A percentile compares a stretch with the other conserved stretches of the same genome.
phyloP scores from a whole-genome alignment of 2,113 vertebrate species.

The Sinocyclocheilus rhinocerous region DNA sequence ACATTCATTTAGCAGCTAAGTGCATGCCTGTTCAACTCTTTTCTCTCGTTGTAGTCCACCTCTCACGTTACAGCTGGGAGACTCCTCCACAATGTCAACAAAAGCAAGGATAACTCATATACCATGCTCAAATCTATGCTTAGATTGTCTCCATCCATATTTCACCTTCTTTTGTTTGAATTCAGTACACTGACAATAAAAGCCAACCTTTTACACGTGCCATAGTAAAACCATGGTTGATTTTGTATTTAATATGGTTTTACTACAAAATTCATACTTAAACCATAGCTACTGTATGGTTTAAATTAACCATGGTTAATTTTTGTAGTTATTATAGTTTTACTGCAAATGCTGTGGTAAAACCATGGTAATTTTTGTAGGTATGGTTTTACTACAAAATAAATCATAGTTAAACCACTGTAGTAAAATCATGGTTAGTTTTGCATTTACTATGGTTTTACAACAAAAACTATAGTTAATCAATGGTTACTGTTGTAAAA shows the following conservation, averaged over 20 bases:
- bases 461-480: too few relatives aligned
- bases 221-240: neutral
- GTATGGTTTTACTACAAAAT: too few relatives aligned
- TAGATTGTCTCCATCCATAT: neutral
- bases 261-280: neutral
- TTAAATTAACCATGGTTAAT: neutral
- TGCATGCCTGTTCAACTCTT: constrained; percentile 53
- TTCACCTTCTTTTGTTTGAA: neutral
- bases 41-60: constrained; percentile 45
- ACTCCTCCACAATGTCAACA: neutral
- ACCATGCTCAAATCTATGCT: neutral
- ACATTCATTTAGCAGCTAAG: constrained; percentile 55
- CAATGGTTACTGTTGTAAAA: too few relatives aligned
- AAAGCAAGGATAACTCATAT: neutral
- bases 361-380: too few relatives aligned
- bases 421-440: neutral
- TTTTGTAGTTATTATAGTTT: too few relatives aligned
- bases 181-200: neutral
- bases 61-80: constrained; percentile 8
- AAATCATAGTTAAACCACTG: neutral
- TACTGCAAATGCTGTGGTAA: neutral
- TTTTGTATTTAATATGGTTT: neutral
- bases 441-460: neutral
- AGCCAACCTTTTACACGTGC: neutral
- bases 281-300: neutral